Base-by-base conservation (phyloP, 1,140 invertebrate species). In the Apis florea region DNA sequence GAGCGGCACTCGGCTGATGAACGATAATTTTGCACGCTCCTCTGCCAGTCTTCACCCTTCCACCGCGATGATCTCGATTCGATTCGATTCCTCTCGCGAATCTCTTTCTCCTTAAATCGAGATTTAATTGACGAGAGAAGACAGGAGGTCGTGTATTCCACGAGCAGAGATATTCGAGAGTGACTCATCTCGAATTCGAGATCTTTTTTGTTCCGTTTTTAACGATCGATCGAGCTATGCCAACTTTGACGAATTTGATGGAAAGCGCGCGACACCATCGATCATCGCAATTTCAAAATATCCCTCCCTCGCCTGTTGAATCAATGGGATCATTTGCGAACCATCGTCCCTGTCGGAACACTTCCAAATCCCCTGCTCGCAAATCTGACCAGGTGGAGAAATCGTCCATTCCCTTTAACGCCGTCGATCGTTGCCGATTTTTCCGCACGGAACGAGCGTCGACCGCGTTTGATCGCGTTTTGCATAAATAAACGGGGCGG, bases 11-110 rank as follows among this genome's bases (percentile, higher is more conserved):
- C 77, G 83, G 76, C 86, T 90, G 90, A 92, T 92, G 89, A 91
- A 92, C 89, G 91, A 92, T 92, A 90, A 91, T 91, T 92, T 90
- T n/a, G n/a, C 15, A 69, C 70, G 59, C 49, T 2, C 31, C 64
- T 63, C 51, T 31, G 31, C 61, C 19, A 24, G 26, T 19, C 49
- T n/a, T 31, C 64, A 51, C 64, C 68, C 40, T n/a, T 54, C 56
- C 21, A 10, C 51, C n/a, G n/a, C n/a, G 61, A 15, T 31, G 82
- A 79, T 87, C 75, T 73, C 72, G 31, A 40, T 40, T 54, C 53
- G 82, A 84, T 86, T 81, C 77, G 84, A 86, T 86, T 78, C 19
- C 82, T 83, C 67, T 40, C 26, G 75, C 53, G 47, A 47, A 40
- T 6, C 31, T 73, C 61, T 51, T 15, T 64, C n/a, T n/a, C 63